Conservation (phyloP, 2,113 vertebrate genomes). For the Holacanthus passer region DNA sequence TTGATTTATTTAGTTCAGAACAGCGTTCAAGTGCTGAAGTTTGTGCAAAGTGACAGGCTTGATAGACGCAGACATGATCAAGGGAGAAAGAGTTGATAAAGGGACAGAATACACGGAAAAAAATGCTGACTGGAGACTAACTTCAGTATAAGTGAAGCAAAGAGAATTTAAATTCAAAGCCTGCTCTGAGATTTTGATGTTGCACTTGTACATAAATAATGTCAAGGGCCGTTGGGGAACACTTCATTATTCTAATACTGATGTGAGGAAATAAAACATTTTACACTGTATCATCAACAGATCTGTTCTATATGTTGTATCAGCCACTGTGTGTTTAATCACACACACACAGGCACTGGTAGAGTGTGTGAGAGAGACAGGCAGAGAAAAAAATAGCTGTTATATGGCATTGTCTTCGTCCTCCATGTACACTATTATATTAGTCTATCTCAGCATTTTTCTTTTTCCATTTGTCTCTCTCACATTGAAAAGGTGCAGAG, state of each 20-base stretch:
- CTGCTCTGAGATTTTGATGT: not conserved
- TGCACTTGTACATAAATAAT: slow-evolving; percentile 5
- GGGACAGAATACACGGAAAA: not conserved
- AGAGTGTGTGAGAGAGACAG: not conserved
- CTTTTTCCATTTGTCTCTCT: slow-evolving; percentile 9
- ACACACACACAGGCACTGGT: too few relatives aligned
- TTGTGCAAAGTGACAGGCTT: not conserved
- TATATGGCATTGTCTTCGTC: slow-evolving; percentile 2
- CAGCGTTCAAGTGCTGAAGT: not conserved
- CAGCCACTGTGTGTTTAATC: too few relatives aligned
- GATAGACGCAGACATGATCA: slow-evolving; percentile 1
- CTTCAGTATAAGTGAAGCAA: not conserved
- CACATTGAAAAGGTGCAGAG: slow-evolving; percentile 1
- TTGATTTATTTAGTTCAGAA: slow-evolving; percentile 4
- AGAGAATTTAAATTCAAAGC: not conserved
- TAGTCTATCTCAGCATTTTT: slow-evolving; percentile 32
- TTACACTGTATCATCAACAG: not conserved
- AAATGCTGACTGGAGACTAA: slow-evolving; percentile 26
- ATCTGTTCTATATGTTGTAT: slow-evolving; percentile 1
- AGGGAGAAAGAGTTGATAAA: not conserved
- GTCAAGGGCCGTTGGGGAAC: not conserved
- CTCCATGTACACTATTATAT: not conserved
- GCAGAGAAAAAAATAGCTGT: slow-evolving; percentile 4
- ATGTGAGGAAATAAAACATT: not conserved
- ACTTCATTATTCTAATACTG: not conserved